Percentiles rank a stretch among this genome's conserved stretches.
phyloP scores from a whole-genome alignment of 1,140 invertebrate genomes.

The Aphelinus atriplicis region DNA sequence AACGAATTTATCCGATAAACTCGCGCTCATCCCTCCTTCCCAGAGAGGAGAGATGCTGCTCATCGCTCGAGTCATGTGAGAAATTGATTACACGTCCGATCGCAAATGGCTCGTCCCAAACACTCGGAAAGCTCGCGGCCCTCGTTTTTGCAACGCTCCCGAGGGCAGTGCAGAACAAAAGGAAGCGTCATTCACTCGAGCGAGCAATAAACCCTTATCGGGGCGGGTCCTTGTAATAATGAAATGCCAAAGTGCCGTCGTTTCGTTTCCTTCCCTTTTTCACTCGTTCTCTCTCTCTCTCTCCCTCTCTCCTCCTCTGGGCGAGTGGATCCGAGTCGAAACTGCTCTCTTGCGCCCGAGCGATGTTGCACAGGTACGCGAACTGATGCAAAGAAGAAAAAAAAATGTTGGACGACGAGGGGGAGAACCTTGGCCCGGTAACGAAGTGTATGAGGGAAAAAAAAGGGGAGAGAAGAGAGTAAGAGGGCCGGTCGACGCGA shows the following conservation, averaged over 20 bases:
- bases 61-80: no score
- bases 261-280: constrained; percentile 30
- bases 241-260: constrained; percentile 25
- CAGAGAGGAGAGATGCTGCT: no score
- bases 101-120: constrained; percentile 4
- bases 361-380: constrained; percentile 11
- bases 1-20: no score
- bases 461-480: constrained; percentile 30
- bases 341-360: neutral
- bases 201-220: constrained; percentile 32
- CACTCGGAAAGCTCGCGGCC: neutral
- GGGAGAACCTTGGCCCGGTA: constrained; percentile 19
- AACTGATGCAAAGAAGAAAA: constrained; percentile 32
- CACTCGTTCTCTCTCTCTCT: neutral
- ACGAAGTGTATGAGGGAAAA: constrained; percentile 29
- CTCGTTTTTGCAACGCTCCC: constrained; percentile 23
- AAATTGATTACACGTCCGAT: no score
- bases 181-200: constrained; percentile 24
- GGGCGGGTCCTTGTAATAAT: constrained; percentile 24
- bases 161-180: neutral
- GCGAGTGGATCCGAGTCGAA: constrained; percentile 14
- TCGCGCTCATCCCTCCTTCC: no score
- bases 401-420: constrained; percentile 15
- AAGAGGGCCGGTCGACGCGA: constrained; percentile 13
- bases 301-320: no score